These are phyloP conservation scores for Pituophis catenifer DNA, from an alignment of 2,113 vertebrate genomes.

Conservation along the genomic window DNA sequence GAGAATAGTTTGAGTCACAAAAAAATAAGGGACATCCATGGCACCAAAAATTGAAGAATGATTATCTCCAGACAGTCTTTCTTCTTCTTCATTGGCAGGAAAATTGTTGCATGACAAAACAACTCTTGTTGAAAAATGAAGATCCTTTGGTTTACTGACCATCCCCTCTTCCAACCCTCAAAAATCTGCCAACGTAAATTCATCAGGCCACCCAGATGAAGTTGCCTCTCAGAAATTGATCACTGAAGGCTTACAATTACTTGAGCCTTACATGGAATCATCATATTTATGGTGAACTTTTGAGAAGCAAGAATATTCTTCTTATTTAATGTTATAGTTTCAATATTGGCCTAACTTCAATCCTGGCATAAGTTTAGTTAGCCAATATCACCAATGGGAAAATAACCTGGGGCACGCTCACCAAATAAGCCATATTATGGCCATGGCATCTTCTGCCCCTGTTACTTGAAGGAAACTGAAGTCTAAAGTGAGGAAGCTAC, in stretches of 20 bases:
- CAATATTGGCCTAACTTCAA: not conserved
- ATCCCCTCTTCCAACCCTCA: not conserved
- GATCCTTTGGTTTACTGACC: conserved; percentile 31
- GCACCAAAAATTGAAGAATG: conserved; percentile 50
- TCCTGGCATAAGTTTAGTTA: not conserved
- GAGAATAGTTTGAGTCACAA: conserved; percentile 44
- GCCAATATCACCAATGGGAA: not conserved
- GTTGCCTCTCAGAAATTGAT: not conserved
- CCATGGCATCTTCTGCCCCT: not conserved
- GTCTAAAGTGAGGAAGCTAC: not conserved
- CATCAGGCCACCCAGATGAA: not conserved
- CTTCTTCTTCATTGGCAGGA: conserved; percentile 35
- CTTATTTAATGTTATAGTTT: not conserved
- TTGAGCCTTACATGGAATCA: not conserved
- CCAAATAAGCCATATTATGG: not conserved
- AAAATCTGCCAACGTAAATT: not conserved
- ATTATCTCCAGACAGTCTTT: conserved; percentile 43
- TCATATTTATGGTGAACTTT: not conserved
- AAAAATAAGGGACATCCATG: conserved; percentile 46
- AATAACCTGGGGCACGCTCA: not conserved
- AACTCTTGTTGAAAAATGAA: conserved; percentile 45
- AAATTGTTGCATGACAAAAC: conserved; percentile 48
- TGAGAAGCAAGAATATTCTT: not conserved
- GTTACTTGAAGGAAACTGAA: not conserved
- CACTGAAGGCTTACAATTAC: not conserved